phyloP scores from a whole-genome alignment of 1,140 invertebrate species.

The Heterodera schachtii region DNA sequence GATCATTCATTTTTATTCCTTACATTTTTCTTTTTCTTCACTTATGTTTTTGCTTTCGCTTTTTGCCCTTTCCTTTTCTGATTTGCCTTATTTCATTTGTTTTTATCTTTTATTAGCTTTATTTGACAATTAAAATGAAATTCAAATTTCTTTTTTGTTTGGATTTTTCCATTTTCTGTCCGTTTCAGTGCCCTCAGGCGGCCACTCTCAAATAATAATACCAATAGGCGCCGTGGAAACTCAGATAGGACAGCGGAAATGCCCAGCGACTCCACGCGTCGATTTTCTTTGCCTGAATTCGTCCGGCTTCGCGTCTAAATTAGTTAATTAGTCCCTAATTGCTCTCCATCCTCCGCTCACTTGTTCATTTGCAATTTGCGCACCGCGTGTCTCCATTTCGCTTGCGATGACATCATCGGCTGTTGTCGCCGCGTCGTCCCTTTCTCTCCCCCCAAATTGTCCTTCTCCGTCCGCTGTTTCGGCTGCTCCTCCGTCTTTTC shows the following conservation, averaged over 20 bases:
- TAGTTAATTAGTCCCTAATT: not conserved
- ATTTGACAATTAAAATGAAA: too few relatives aligned
- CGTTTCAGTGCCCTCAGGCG: not conserved
- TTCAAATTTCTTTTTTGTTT: not conserved
- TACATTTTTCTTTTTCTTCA: not conserved
- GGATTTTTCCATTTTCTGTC: not conserved
- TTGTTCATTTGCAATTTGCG: constrained; percentile 55
- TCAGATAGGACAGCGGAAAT: constrained; percentile 51
- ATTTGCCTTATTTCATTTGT: too few relatives aligned
- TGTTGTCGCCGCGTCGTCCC: not conserved
- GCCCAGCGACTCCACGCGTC: constrained; percentile 54
- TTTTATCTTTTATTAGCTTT: too few relatives aligned
- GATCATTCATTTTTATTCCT: not conserved
- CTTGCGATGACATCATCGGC: constrained; percentile 11
- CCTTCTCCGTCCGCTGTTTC: not conserved
- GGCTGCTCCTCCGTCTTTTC: not conserved
- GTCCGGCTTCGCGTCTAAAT: constrained; percentile 46
- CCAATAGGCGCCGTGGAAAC: constrained; percentile 55
- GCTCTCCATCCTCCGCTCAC: constrained; percentile 27
- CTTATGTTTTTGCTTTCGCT: constrained; percentile 2
- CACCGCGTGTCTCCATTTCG: constrained; percentile 47
- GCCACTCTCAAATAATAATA: constrained; percentile 47
- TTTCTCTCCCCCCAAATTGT: not conserved
- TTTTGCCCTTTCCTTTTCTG: not conserved
- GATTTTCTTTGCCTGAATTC: constrained; percentile 52